Conservation (phyloP, 2,797 vertebrate genomes). For the Poecile montanus region DNA sequence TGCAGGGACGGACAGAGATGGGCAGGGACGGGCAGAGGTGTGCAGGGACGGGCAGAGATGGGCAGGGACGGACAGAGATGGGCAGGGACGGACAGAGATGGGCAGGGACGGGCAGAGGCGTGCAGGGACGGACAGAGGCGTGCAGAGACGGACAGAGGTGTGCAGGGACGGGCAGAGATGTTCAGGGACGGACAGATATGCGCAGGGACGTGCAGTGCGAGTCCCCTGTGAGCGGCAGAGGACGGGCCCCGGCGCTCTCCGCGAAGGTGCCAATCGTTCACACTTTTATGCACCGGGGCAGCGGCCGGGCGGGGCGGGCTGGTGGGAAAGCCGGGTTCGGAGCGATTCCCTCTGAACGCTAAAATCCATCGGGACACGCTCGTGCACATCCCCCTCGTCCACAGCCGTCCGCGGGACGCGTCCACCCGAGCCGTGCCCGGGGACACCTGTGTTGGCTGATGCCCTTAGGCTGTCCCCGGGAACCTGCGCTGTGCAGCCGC, state of each 20-base stretch:
- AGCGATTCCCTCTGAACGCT: background rate
- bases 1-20: background rate
- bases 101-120: too few relatives aligned
- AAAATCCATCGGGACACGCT: background rate
- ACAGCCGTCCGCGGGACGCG: background rate
- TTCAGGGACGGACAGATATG: rapidly evolving
- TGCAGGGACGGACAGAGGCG: rapidly evolving
- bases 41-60: background rate
- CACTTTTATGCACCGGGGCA: background rate
- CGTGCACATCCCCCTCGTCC: background rate
- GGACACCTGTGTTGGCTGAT: background rate
- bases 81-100: too few relatives aligned
- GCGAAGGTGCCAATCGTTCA: background rate
- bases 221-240: background rate
- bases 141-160: rapidly evolving
- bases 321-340: background rate
- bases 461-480: background rate
- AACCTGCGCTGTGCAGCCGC: rapidly evolving
- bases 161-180: rapidly evolving
- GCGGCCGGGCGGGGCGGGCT: background rate
- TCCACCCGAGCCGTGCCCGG: rapidly evolving
- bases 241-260: background rate
- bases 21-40: rapidly evolving
- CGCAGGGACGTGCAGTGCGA: too few relatives aligned
- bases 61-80: background rate